Evolutionary conservation across 1,140 invertebrate species (phyloP).

Genomic region (Ceratina australensis): DNA sequence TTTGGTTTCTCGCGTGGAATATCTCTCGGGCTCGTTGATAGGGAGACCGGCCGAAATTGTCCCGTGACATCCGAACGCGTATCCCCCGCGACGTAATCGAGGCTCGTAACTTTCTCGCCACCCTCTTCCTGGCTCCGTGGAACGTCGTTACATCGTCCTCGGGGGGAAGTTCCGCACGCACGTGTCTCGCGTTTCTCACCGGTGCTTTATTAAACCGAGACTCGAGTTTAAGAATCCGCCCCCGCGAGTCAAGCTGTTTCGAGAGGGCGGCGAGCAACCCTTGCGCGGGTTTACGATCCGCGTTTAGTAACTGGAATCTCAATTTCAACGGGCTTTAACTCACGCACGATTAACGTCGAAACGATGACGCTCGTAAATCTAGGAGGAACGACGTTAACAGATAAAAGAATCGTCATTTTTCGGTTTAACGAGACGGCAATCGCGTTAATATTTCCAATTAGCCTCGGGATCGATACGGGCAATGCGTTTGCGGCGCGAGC

Average conservation of each 20-base stretch:
- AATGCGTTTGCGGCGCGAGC: too few relatives aligned
- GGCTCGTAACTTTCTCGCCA: constrained; percentile 54
- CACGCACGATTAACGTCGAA: constrained; percentile 29
- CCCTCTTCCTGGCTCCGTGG: not conserved
- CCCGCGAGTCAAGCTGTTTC: constrained; percentile 14
- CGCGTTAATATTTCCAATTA: too few relatives aligned
- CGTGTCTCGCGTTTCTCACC: constrained; percentile 65
- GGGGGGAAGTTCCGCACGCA: constrained; percentile 63
- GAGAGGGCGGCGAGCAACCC: constrained; percentile 44
- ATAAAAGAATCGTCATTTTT: too few relatives aligned
- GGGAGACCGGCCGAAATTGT: too few relatives aligned
- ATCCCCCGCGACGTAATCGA: constrained; percentile 16
- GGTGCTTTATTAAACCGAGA: constrained; percentile 63
- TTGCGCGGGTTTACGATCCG: constrained; percentile 21
- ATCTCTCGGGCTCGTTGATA: too few relatives aligned
- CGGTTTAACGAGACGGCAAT: too few relatives aligned
- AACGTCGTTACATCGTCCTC: constrained; percentile 47
- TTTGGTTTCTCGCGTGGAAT: too few relatives aligned
- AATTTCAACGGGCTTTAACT: constrained; percentile 58
- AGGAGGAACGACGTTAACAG: too few relatives aligned
- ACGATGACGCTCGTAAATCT: too few relatives aligned
- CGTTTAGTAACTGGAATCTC: constrained; percentile 28
- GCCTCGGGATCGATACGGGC: too few relatives aligned
- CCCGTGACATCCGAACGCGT: too few relatives aligned
- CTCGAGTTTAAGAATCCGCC: constrained; percentile 18